These are phyloP conservation scores for Exocentrus adspersus DNA, from an alignment of 2,888 invertebrate species.

Conservation along the genomic window DNA sequence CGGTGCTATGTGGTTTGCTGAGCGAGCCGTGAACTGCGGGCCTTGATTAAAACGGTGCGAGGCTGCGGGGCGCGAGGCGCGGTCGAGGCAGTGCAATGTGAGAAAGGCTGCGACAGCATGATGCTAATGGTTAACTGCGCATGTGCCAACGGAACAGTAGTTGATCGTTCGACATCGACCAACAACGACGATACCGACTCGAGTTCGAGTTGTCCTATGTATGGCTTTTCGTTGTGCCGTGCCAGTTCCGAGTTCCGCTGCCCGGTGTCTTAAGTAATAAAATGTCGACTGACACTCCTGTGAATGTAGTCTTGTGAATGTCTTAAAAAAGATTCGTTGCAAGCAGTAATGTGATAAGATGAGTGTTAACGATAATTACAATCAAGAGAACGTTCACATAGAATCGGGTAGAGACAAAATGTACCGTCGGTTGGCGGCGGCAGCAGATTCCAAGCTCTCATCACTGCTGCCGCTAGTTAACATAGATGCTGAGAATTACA, in stretches of 20 bases:
- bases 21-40: slow-evolving; percentile 18
- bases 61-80: too few species aligned
- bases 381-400: slow-evolving; percentile 45
- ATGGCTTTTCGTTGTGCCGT: slow-evolving; percentile 32
- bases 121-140: slow-evolving; percentile 27
- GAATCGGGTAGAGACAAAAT: slow-evolving; percentile 47
- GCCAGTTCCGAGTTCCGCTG: slow-evolving; percentile 40
- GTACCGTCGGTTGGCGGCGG: slow-evolving; percentile 62
- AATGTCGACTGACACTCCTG: slow-evolving; percentile 36
- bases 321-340: not conserved
- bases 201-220: too few species aligned
- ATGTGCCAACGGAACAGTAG: slow-evolving; percentile 7
- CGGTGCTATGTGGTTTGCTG: not conserved
- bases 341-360: slow-evolving; percentile 52
- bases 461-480: slow-evolving; percentile 59
- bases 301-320: not conserved
- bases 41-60: not conserved
- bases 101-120: slow-evolving; percentile 39
- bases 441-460: slow-evolving; percentile 53
- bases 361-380: slow-evolving; percentile 56
- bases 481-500: slow-evolving; percentile 67
- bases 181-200: too few species aligned
- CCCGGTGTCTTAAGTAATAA: slow-evolving; percentile 44
- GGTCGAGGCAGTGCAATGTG: slow-evolving; percentile 28
- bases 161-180: slow-evolving; percentile 2